Evolutionary conservation across 2,888 invertebrate genomes (phyloP), one percentile per base, ranked within the genome.

Genomic region (Gonocerus acuteangulatus): DNA sequence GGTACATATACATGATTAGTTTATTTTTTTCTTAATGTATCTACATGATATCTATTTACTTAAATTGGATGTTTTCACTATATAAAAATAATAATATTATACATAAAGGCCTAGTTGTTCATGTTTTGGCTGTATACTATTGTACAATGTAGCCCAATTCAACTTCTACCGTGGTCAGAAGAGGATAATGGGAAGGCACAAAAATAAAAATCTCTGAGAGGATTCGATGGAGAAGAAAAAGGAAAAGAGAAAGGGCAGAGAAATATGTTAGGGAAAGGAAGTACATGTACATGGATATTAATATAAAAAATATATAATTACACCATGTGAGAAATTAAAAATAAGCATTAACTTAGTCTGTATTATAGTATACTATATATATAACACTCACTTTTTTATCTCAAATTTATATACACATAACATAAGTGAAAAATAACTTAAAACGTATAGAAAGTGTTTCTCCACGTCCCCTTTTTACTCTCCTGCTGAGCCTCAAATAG

Each of bases 31-130:
- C 44, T 44, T 57, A 45, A 57, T 57, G 27, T 57, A 57, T 57
- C 57, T 57, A 57, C 57, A 57, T 45, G 44, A 57, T 47, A 19
- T 57, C 22, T 57, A 44, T 45, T 23, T 27, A 44, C 39, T 15
- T 57, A 32, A 57, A 42, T n/a, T 47, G 57, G 22, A 39, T 57
- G 57, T 45, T 18, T 54, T 44, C 57, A 47, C 57, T 57, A 57
- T 57, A 57, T 57, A 57, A 57, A 57, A 57, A 57, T 57, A 57
- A n/a, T n/a, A n/a, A 57, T 57, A 54, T 54, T 54, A 57, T 57
- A 57, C 47, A 47, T 44, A 42, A 57, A 57, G 57, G 57, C 57
- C 57, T 57, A 57, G 34, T 45, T 34, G 42, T 45, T 57, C 45
- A 45, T 32, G 39, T 54, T 42, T n/a, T 51, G 39, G 34, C 42